These are phyloP conservation scores for Chromoteleia sp. DNA, from an alignment of 2,888 invertebrate genomes.

Conservation along the genomic window DNA sequence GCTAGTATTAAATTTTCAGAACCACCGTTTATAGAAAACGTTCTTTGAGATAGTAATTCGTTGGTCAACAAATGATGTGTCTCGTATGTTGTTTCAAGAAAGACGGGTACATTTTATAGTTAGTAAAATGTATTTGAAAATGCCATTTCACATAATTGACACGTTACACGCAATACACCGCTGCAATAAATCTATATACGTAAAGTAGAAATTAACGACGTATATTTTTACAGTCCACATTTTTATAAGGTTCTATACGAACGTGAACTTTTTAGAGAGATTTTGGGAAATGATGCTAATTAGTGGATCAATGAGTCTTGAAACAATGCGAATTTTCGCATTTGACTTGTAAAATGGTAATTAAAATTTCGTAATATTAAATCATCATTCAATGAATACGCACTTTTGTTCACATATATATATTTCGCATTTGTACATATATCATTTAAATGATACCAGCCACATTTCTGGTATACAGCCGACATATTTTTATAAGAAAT, in stretches of 20 bases:
- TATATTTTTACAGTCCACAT: slow-evolving; percentile 32
- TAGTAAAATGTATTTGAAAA: slow-evolving; percentile 4
- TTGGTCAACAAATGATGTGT: slow-evolving; percentile 8
- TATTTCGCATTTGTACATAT: background rate
- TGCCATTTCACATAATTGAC: background rate
- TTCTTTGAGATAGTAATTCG: background rate
- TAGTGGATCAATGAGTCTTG: background rate
- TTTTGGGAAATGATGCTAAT: slow-evolving; percentile 1
- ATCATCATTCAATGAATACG: background rate
- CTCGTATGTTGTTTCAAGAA: slow-evolving; percentile 20
- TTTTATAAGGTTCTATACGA: slow-evolving; percentile 17
- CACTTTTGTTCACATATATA: too few relatives aligned
- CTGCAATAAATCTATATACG: slow-evolving; percentile 25
- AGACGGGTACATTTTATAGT: slow-evolving; percentile 1
- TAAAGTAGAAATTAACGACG: slow-evolving; percentile 1
- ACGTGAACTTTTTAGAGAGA: slow-evolving; percentile 15
- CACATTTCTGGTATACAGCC: too few relatives aligned
- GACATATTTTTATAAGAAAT: background rate
- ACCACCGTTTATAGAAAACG: background rate
- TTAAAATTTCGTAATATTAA: background rate
- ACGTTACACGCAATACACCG: background rate
- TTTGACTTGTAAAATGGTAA: slow-evolving; percentile 26
- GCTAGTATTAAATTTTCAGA: too few relatives aligned
- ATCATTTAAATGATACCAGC: background rate
- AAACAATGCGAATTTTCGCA: slow-evolving; percentile 12